Evolutionary conservation across 2,888 invertebrate species (phyloP).

Genomic region (Phania funesta): DNA sequence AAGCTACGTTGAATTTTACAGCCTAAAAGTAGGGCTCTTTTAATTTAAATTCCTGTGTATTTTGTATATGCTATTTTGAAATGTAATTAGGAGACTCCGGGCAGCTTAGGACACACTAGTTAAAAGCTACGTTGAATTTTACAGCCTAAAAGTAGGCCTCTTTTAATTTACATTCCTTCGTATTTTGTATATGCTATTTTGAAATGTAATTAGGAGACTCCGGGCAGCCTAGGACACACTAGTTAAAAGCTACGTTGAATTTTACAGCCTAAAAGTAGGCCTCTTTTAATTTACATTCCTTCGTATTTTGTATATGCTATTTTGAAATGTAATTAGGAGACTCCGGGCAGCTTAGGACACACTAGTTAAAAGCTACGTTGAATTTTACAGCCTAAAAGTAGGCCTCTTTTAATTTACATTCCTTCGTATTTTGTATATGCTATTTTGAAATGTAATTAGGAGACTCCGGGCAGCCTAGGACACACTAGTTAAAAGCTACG

Average conservation of each 20-base stretch:
- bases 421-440: too few relatives aligned
- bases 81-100: neutral
- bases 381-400: neutral
- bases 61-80: neutral
- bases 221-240: too few relatives aligned
- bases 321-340: neutral
- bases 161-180: neutral
- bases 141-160: neutral
- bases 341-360: neutral
- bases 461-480: too few relatives aligned
- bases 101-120: too few relatives aligned
- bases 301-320: neutral
- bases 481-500: too few relatives aligned
- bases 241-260: too few relatives aligned
- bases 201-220: neutral
- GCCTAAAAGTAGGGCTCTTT: neutral
- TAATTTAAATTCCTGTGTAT: too few relatives aligned
- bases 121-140: too few relatives aligned
- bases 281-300: neutral
- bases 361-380: too few relatives aligned
- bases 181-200: neutral
- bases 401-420: neutral
- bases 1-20: too few relatives aligned
- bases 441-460: too few relatives aligned
- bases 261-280: neutral